These are phyloP conservation scores for Zaprionus davidi DNA, from an alignment of 1,140 invertebrate genomes.

Conservation along the genomic window DNA sequence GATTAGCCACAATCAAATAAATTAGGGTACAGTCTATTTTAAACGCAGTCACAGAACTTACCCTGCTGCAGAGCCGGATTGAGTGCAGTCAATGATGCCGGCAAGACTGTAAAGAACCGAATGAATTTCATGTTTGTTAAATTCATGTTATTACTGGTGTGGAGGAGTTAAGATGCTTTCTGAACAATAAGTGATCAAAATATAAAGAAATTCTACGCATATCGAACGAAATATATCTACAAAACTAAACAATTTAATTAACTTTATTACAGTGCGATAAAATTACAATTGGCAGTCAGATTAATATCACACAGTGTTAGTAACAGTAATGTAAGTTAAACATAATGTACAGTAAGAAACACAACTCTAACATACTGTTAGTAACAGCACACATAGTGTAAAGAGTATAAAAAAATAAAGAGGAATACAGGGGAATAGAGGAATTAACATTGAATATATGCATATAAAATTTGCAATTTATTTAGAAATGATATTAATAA, in stretches of 20 bases:
- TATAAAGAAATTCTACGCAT: background rate
- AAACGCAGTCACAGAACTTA: conserved; percentile 29
- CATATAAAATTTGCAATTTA: no score
- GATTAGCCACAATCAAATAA: background rate
- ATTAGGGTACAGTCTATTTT: background rate
- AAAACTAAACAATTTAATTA: background rate
- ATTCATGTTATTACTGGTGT: background rate
- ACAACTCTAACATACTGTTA: no score
- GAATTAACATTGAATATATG: no score
- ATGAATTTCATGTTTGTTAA: background rate
- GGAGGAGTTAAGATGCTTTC: background rate
- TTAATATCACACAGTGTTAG: background rate
- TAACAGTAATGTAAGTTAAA: background rate
- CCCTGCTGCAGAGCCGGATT: conserved; percentile 83
- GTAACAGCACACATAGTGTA: background rate
- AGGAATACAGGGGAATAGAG: no score
- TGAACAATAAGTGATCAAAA: background rate
- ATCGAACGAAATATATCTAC: no score
- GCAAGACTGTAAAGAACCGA: conserved; percentile 65
- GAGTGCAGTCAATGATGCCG: conserved; percentile 81
- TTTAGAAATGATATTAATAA: no score
- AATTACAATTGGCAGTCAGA: background rate
- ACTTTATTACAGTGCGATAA: background rate
- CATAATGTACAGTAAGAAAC: background rate
- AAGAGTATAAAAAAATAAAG: no score